Evolutionary conservation across 1,140 invertebrate species (phyloP), one percentile per base, ranked within the genome.

Genomic region (Tetramorium parvispinum): DNA sequence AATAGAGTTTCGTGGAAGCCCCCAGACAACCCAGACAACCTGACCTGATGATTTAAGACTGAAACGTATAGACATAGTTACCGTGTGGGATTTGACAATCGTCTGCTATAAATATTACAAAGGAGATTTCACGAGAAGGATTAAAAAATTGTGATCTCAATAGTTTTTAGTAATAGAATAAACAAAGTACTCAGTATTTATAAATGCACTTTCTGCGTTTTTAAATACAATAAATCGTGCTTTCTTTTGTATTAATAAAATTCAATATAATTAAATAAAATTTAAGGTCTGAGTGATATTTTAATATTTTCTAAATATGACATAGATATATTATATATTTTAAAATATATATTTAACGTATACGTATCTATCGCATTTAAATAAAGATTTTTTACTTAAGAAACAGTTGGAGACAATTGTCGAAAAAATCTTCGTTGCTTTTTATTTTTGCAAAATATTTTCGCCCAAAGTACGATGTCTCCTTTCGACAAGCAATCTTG

Each of bases 1-100:
- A 81, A 81, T 81, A 70, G 49, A 16, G 21, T 81, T 81, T 57
- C 65, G 32, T 70, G 65, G 78, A 81, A 70, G 37, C 49, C 32
- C 3, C 32, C 32, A 32, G 32, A 21, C 27, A 81, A 46, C 13
- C 43, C 21, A 16, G 73, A 81, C 37, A 53, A 68, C 21, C 16
- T 21, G 63, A 16, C 16, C 24, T 43, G 21, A 53, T 53, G 21
- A 81, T 55, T 43, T 55, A 55, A 70, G 21, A 24, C 21, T 70
- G 46, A 7, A 13, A n/a, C 13, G 10, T 51, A 21, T 6, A n/a
- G 21, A 27, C 13, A 43, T n/a, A 51, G 1, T 51, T 16, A 51
- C n/a, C 7, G 49, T 6, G 21, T 55, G 40, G 13, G 2, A 53
- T 79, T 68, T 37, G 3, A 79, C 27, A 66, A 24, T 21, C 1